Percentiles rank a stretch among this genome's conserved stretches.
phyloP scores from a whole-genome alignment of 2,888 invertebrate genomes.

The Dorcus hopei region DNA sequence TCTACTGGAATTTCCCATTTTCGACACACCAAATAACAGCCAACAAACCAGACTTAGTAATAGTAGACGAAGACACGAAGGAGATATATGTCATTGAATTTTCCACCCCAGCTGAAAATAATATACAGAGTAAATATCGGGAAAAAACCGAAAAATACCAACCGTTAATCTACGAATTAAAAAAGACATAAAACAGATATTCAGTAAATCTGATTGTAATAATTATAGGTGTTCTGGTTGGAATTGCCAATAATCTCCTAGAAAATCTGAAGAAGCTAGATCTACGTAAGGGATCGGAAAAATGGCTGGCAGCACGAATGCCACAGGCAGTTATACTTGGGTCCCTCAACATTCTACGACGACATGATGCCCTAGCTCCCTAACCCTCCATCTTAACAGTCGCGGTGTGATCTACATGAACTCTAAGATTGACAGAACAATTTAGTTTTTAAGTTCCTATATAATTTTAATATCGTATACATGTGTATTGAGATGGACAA shows the following conservation, averaged over 20 bases:
- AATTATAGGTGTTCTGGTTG: background rate
- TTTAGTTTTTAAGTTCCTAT: too few species aligned
- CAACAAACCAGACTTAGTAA: constrained; percentile 1
- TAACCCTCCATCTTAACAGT: too few species aligned
- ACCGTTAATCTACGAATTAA: background rate
- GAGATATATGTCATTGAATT: background rate
- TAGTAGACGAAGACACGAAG: background rate
- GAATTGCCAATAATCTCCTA: background rate
- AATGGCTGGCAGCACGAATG: background rate
- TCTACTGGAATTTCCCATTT: constrained; percentile 1
- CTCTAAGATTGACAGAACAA: too few species aligned
- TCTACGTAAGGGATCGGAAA: background rate
- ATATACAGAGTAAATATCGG: background rate
- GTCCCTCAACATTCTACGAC: too few species aligned
- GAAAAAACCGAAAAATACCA: background rate
- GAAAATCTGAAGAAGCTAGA: background rate
- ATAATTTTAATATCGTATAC: too few species aligned
- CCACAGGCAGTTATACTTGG: background rate
- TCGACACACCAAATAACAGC: background rate
- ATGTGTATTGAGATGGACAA: too few species aligned
- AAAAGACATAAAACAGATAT: background rate
- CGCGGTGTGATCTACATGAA: too few species aligned
- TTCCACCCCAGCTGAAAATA: background rate
- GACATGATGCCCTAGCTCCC: too few species aligned
- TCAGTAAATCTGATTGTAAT: background rate